Conservation (phyloP, 2,113 vertebrate genomes). For the Marmota monax region DNA sequence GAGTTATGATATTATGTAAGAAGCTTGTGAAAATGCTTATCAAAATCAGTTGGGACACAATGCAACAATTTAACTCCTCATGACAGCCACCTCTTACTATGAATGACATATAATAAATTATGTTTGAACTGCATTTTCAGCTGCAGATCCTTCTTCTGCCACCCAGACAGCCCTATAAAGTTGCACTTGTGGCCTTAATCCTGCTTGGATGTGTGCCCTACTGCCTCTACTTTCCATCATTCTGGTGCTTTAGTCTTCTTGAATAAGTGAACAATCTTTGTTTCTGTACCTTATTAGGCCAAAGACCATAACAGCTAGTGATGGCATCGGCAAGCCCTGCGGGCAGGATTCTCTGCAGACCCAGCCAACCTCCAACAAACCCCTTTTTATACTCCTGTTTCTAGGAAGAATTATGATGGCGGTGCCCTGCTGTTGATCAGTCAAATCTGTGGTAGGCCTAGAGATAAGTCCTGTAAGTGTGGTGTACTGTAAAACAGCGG, state of each 20-base stretch:
- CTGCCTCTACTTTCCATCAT: slow-evolving; percentile 85
- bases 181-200: slow-evolving; percentile 88
- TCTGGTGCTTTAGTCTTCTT: slow-evolving; percentile 85
- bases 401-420: slow-evolving; percentile 93
- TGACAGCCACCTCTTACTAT: slow-evolving; percentile 84
- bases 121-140: slow-evolving; percentile 83
- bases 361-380: slow-evolving; percentile 93
- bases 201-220: slow-evolving; percentile 88
- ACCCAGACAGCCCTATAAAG: slow-evolving; percentile 84
- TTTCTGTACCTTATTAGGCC: slow-evolving; percentile 90
- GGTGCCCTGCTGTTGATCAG: slow-evolving; percentile 90
- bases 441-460: slow-evolving; percentile 90
- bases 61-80: slow-evolving; percentile 82
- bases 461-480: slow-evolving; percentile 92
- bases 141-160: slow-evolving; percentile 79
- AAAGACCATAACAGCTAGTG: slow-evolving; percentile 88
- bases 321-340: slow-evolving; percentile 89
- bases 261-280: slow-evolving; percentile 90
- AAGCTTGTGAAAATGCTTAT: slow-evolving; percentile 85
- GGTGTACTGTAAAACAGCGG: slow-evolving; percentile 93
- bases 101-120: slow-evolving; percentile 86
- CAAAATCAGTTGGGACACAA: slow-evolving; percentile 75
- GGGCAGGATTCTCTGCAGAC: slow-evolving; percentile 90
- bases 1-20: slow-evolving; percentile 84
- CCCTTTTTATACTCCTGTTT: slow-evolving; percentile 93